Conservation (phyloP, 2,113 vertebrate species). For the Condylura cristata region DNA sequence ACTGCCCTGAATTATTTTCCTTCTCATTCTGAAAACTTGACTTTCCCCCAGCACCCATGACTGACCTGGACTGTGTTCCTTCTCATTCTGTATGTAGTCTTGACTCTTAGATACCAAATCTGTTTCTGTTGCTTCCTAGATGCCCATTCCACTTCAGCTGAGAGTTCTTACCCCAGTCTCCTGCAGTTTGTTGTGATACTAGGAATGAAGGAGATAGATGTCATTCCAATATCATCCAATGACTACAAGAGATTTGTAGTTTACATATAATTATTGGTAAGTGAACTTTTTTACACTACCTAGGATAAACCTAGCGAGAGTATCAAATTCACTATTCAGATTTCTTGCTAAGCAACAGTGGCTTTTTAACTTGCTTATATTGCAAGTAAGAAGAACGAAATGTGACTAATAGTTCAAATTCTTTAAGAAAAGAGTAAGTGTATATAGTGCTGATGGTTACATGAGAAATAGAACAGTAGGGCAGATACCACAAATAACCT, state of each 20-base stretch:
- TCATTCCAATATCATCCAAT: conserved; percentile 15
- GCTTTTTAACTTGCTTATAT: background rate
- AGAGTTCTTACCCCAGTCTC: background rate
- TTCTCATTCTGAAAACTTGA: background rate
- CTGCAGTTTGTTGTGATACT: background rate
- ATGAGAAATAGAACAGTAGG: background rate
- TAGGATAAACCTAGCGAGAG: background rate
- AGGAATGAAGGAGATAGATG: background rate
- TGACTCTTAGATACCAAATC: background rate
- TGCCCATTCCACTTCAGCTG: rapidly evolving
- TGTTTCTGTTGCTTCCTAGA: background rate
- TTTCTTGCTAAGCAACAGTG: conserved; percentile 15
- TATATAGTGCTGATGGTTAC: background rate
- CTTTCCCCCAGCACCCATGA: rapidly evolving
- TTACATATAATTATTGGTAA: background rate
- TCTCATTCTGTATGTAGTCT: background rate
- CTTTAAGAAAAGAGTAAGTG: background rate
- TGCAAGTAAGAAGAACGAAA: background rate
- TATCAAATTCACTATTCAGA: conserved; percentile 6
- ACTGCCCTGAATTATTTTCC: background rate
- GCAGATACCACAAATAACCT: background rate
- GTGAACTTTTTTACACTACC: too few relatives aligned
- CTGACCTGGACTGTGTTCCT: background rate
- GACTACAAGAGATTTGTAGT: background rate
- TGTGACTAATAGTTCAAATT: background rate